Evolutionary conservation across 2,888 invertebrate genomes (phyloP), one percentile per base, ranked within the genome.

Genomic region (Pharmacophagus antenor): DNA sequence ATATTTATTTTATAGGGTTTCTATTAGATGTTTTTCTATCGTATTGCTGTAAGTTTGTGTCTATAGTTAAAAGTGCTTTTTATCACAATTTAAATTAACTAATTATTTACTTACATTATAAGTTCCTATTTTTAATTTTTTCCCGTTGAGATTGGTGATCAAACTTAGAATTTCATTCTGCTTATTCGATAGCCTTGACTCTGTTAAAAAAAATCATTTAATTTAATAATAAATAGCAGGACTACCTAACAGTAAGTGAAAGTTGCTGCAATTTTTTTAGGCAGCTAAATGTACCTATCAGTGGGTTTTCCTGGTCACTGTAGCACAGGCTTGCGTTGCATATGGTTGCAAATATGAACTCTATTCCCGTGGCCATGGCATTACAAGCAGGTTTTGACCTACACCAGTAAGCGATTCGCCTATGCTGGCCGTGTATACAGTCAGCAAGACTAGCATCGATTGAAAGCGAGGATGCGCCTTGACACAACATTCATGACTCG

Each of bases 311-410:
- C 67, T 80, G 80, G 18, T 78, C 65, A 15, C 74, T 66, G 55
- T 83, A 80, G 69, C 90, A 90, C 66, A 82, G 77, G 2, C 84
- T 84, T 1, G 82, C 82, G 66, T 90, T 91, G 71, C 90, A 91
- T 64, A 91, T 75, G 41, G 87, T 71, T 5, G 89, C 80, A 55
- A 88, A 76, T 55, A 91, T 85, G 22, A 90, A 73, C 42, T 88
- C 85, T 66, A 88, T 64, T 48, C 89, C 90, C 58, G 69, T 63
- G 54, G 77, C 75, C 85, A 86, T 87, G 65, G 73, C 80, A 78
- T 77, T 65, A 65, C 64, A 58, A 49, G 42, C 31, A 15, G 15
- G 17, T 1, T 54, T 49, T 46, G 15, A 46, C 41, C n/a, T 41
- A 20, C 41, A 18, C 22, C 18, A 15, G 2, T 3, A 4, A 48